Percentiles rank a stretch among this genome's conserved stretches.
phyloP scores from a whole-genome alignment of 2,888 invertebrate species.

The Nomada flava region DNA sequence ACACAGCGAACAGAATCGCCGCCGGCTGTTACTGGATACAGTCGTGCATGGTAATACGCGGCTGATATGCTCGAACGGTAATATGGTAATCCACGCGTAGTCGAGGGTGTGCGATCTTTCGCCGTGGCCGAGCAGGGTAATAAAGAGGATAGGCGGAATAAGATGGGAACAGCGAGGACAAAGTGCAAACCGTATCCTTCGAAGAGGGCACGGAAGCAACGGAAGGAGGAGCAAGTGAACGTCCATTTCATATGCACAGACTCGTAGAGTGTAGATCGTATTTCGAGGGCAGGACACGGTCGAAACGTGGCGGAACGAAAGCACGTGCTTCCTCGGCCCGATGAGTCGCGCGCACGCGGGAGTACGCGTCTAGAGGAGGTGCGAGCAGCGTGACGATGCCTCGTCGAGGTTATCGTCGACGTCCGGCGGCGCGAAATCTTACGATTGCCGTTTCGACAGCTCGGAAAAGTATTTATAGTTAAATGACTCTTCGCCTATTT shows the following conservation, averaged over 20 bases:
- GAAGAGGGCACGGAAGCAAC: background rate
- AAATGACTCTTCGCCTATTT: background rate
- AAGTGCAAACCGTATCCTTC: background rate
- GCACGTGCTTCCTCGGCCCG: constrained; percentile 60
- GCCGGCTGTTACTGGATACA: constrained; percentile 54
- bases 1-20: constrained; percentile 48
- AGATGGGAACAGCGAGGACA: constrained; percentile 15
- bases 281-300: constrained; percentile 56
- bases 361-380: background rate
- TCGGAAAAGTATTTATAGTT: background rate
- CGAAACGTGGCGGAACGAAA: constrained; percentile 61
- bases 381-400: constrained; percentile 11
- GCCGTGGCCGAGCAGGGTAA: constrained; percentile 18
- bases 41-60: constrained; percentile 46
- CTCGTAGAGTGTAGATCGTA: constrained; percentile 39
- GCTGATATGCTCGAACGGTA: constrained; percentile 61
- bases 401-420: constrained; percentile 8
- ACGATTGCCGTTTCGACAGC: background rate
- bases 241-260: too few relatives aligned
- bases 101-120: constrained; percentile 38
- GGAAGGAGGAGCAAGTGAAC: background rate
- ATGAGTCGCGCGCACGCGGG: constrained; percentile 17
- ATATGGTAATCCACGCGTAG: constrained; percentile 65
- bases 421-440: background rate
- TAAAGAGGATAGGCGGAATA: constrained; percentile 16